A percentile compares a stretch with the other conserved stretches of the same genome.
Evolutionary conservation across 2,113 vertebrate species (phyloP).

Genomic region (Aptenodytes forsteri): DNA sequence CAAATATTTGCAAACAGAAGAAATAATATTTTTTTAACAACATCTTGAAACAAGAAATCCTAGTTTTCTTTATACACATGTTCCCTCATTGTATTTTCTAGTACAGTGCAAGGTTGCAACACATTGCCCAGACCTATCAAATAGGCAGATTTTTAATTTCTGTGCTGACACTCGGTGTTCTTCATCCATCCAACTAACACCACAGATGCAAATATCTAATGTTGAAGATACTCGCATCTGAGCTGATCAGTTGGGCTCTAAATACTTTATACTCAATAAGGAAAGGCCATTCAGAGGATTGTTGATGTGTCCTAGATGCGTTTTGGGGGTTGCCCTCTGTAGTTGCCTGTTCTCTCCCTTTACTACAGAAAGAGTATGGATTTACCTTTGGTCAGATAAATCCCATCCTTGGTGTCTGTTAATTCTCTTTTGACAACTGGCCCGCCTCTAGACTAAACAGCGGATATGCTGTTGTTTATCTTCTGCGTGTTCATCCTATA

Average conservation of each 20-base stretch:
- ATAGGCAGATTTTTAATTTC: not conserved
- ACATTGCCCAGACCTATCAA: accelerated
- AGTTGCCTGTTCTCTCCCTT: not conserved
- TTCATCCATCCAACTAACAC: not conserved
- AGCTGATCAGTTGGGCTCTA: not conserved
- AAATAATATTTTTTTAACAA: not conserved
- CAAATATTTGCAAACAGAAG: not conserved
- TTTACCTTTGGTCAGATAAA: not conserved
- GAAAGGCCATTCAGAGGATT: not conserved
- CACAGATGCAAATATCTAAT: accelerated
- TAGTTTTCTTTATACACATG: not conserved
- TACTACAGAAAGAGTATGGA: not conserved
- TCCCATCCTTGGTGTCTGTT: not conserved
- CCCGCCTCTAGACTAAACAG: not conserved
- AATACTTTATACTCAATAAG: not conserved
- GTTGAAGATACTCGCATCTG: not conserved
- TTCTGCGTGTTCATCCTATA: not conserved
- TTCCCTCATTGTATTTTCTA: not conserved
- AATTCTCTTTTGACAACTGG: not conserved
- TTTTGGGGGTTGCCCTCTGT: not conserved
- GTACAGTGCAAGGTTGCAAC: not conserved
- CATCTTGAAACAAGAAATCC: not conserved
- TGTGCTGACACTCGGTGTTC: not conserved
- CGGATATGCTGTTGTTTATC: not conserved
- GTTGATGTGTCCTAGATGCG: too few species aligned